Percentiles rank a stretch among this genome's conserved stretches.
Evolutionary conservation across 1,140 invertebrate genomes (phyloP).

Genomic region (Drosophila parvula): DNA sequence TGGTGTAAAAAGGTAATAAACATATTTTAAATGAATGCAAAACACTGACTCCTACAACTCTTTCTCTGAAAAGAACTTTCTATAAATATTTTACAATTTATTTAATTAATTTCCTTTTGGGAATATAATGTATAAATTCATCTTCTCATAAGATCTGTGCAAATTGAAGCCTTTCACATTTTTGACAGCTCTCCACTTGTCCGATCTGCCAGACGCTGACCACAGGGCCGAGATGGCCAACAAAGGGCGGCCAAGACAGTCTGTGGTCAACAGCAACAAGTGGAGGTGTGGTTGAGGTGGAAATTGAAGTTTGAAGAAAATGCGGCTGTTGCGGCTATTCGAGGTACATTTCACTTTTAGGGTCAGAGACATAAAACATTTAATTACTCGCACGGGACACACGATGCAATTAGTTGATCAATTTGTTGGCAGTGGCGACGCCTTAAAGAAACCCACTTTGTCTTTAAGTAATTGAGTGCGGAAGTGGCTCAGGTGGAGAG

Average conservation of each 20-base stretch:
- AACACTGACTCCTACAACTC: not conserved
- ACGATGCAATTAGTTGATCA: constrained; percentile 40
- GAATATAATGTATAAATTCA: no score
- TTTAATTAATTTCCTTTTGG: no score
- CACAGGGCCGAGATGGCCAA: constrained; percentile 36
- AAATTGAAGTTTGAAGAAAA: constrained; percentile 22
- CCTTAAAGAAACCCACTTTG: constrained; percentile 34
- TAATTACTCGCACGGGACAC: constrained; percentile 37
- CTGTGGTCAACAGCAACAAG: constrained; percentile 58
- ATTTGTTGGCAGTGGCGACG: constrained; percentile 13
- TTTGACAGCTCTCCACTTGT: not conserved
- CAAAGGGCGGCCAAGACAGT: constrained; percentile 19
- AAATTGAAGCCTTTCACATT: not conserved
- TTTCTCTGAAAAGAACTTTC: not conserved
- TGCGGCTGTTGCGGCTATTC: not conserved
- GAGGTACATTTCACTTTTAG: constrained; percentile 21
- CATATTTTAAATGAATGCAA: rapidly evolving
- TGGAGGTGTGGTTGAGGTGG: not conserved
- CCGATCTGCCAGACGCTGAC: constrained; percentile 16
- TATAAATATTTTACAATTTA: no score
- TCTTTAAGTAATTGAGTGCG: constrained; percentile 53
- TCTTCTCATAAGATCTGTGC: no score
- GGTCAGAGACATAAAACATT: constrained; percentile 42
- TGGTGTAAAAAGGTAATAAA: no score
- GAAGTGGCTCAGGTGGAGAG: not conserved